Percentiles rank a stretch among this genome's conserved stretches.
Evolutionary conservation across 2,113 vertebrate species (phyloP).

Genomic region (Oryzias curvinotus): DNA sequence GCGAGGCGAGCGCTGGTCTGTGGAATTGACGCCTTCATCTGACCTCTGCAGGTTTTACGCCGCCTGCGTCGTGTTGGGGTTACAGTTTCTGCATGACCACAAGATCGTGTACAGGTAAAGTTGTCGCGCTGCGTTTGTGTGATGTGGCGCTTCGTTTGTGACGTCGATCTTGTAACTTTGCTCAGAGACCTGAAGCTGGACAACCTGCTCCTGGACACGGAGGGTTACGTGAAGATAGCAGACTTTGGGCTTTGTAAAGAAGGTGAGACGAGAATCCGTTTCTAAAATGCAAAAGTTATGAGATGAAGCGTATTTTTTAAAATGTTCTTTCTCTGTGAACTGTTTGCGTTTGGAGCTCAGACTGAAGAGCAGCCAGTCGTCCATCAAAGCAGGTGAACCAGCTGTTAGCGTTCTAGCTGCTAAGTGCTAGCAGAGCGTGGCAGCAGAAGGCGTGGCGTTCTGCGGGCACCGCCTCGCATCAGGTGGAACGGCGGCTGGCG

Average conservation of each 20-base stretch:
- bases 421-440: too few species aligned
- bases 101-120: slow-evolving; percentile 98
- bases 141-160: too few species aligned
- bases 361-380: too few species aligned
- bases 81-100: slow-evolving; percentile 97
- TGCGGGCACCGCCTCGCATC: too few species aligned
- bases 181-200: slow-evolving; percentile 97
- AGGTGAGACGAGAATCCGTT: slow-evolving; percentile 74
- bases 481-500: too few species aligned
- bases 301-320: too few species aligned
- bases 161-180: not conserved
- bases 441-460: too few species aligned
- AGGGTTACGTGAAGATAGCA: slow-evolving; percentile 98
- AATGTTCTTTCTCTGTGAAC: not conserved
- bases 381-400: too few species aligned
- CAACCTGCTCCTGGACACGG: slow-evolving; percentile 95
- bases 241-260: slow-evolving; percentile 99
- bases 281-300: not conserved
- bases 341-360: not conserved
- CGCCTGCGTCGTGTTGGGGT: slow-evolving; percentile 94
- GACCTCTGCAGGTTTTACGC: slow-evolving; percentile 89
- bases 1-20: too few species aligned
- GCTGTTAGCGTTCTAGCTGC: too few species aligned
- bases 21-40: not conserved
- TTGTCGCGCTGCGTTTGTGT: too few species aligned